A percentile compares a stretch with the other conserved stretches of the same genome.
These are phyloP conservation scores for Oncorhynchus kisutch DNA, from an alignment of 2,113 vertebrate species.

Conservation along the genomic window DNA sequence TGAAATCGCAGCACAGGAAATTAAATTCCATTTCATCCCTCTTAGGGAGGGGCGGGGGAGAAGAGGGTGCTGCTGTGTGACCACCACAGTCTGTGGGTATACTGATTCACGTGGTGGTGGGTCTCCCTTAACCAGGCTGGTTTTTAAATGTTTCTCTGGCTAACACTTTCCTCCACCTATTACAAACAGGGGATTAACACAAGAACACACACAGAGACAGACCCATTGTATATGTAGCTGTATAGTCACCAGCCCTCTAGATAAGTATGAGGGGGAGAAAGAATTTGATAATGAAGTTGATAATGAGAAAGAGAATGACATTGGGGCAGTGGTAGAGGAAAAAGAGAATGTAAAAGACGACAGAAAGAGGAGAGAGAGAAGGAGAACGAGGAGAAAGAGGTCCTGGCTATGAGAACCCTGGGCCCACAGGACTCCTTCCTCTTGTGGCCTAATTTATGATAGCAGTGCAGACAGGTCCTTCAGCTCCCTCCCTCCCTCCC, in stretches of 20 bases:
- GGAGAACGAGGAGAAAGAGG: not conserved
- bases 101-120: constrained; percentile 51
- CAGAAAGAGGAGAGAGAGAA: not conserved
- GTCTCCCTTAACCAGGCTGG: constrained; percentile 15
- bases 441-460: constrained; percentile 30
- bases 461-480: not conserved
- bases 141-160: not conserved
- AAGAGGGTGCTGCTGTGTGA: constrained; percentile 32
- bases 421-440: constrained; percentile 1
- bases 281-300: not conserved
- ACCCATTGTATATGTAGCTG: not conserved
- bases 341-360: not conserved
- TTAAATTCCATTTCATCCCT: constrained; percentile 58
- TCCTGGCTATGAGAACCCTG: not conserved
- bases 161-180: not conserved
- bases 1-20: constrained; percentile 67
- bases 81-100: constrained; percentile 32
- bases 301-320: not conserved
- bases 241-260: not conserved
- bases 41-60: constrained; percentile 32
- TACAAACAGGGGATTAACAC: not conserved
- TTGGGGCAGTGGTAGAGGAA: not conserved
- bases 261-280: not conserved
- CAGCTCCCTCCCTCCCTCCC: constrained; percentile 4
- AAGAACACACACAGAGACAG: not conserved